Percentiles rank a stretch among this genome's conserved stretches.
These are phyloP conservation scores for Pampus argenteus DNA, from an alignment of 2,797 vertebrate species.

Conservation along the genomic window DNA sequence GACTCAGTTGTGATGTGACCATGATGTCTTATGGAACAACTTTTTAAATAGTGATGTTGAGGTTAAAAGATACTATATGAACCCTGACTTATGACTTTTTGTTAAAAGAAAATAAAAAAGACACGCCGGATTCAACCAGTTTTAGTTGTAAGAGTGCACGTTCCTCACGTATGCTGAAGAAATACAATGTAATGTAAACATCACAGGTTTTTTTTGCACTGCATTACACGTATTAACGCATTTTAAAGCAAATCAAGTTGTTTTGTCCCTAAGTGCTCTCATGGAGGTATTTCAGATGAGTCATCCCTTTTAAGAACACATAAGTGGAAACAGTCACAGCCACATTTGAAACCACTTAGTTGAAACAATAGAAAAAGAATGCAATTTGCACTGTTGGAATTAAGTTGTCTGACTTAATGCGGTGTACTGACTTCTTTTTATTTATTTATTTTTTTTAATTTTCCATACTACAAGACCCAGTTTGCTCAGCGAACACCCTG, in stretches of 20 bases:
- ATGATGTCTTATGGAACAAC: background rate
- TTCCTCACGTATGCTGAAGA: background rate
- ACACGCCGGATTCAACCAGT: background rate
- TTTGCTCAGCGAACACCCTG: slow-evolving; percentile 56
- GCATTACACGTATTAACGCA: slow-evolving; percentile 31
- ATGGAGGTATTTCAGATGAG: slow-evolving; percentile 64
- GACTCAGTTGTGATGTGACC: background rate
- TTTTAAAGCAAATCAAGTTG: slow-evolving; percentile 48
- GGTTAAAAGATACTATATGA: background rate
- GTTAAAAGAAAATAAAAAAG: too few species aligned
- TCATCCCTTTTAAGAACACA: slow-evolving; percentile 73
- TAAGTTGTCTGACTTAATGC: slow-evolving; percentile 69
- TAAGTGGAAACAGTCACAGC: slow-evolving; percentile 81
- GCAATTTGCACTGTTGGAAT: slow-evolving; percentile 71
- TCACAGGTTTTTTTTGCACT: slow-evolving; percentile 23
- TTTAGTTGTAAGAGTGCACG: background rate
- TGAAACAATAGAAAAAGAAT: slow-evolving; percentile 88
- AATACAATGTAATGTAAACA: slow-evolving; percentile 2
- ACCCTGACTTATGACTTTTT: too few species aligned
- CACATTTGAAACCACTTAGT: slow-evolving; percentile 78
- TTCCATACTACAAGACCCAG: slow-evolving; percentile 33
- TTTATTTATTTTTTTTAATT: background rate
- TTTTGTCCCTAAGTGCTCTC: slow-evolving; percentile 62
- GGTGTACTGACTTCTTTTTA: slow-evolving; percentile 37
- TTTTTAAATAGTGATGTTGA: background rate